Evolutionary conservation across 2,888 invertebrate species (phyloP).

Genomic region (Cheilosia grossa): DNA sequence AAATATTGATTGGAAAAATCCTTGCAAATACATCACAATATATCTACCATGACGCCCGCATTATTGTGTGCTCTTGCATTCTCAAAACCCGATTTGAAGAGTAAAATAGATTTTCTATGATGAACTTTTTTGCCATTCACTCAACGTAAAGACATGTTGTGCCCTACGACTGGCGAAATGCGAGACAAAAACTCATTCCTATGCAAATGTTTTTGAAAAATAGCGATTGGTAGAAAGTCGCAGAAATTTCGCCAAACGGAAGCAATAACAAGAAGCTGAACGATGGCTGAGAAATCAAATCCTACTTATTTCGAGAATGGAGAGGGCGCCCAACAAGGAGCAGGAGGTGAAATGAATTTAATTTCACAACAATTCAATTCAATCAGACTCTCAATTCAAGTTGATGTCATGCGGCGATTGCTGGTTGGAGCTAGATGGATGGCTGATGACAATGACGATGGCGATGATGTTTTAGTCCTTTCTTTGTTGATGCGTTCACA

Average conservation of each 20-base stretch:
- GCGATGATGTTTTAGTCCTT: slow-evolving; percentile 43
- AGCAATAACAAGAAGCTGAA: slow-evolving; percentile 14
- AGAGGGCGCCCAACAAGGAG: not conserved
- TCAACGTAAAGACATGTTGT: not conserved
- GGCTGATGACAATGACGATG: slow-evolving; percentile 28
- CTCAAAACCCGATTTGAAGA: slow-evolving; percentile 43
- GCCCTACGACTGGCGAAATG: not conserved
- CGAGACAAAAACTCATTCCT: slow-evolving; percentile 48
- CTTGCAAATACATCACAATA: slow-evolving; percentile 32
- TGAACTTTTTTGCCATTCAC: slow-evolving; percentile 3
- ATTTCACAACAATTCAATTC: slow-evolving; percentile 63
- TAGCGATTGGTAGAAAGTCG: slow-evolving; percentile 54
- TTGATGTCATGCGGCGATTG: slow-evolving; percentile 47
- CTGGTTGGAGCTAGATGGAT: slow-evolving; percentile 21
- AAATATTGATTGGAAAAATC: slow-evolving; percentile 63
- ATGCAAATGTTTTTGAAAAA: slow-evolving; percentile 55
- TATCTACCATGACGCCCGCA: slow-evolving; percentile 19
- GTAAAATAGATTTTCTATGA: slow-evolving; percentile 61
- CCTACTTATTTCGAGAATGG: slow-evolving; percentile 20
- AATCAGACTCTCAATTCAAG: slow-evolving; percentile 64
- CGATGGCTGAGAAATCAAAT: slow-evolving; percentile 46
- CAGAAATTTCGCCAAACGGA: slow-evolving; percentile 31
- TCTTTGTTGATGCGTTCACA: slow-evolving; percentile 53
- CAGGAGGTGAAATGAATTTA: slow-evolving; percentile 55
- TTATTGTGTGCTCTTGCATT: slow-evolving; percentile 39